Evolutionary conservation across 1,140 invertebrate species (phyloP), one percentile per base, ranked within the genome.

Genomic region (Coenobita brevimanus): DNA sequence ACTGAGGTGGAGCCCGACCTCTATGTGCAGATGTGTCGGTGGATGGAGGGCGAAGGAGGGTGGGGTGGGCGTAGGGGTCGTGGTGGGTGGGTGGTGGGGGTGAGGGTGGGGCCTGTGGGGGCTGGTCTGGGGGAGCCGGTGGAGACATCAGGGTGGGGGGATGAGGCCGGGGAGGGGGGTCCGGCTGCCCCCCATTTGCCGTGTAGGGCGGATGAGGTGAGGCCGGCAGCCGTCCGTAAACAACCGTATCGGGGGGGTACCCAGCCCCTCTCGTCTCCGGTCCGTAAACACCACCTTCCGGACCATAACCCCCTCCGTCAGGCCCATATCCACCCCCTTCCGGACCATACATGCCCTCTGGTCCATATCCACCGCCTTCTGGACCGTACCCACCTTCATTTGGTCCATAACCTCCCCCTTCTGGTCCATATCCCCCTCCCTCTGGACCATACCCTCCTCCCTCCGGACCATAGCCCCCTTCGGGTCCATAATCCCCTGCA

Each of bases 191-290:
- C 46, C 82, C 86, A 57, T 82, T 88, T 27, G 85, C 36, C 21
- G 73, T 75, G 64, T 85, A 86, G 3, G 71, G 88, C 38, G 57
- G 82, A 15, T 85, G 85, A 17, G 91, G 82, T 10, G 90, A 73
- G 17, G 50, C 69, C 33, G 87, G 85, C 38, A 84, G 85, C 43
- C 79, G 67, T 27, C 90, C 91, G 57, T 91, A 90, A 88, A 91
- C 89, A 60, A 90, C 90, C 46, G 87, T 88, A 30, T 81, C 79
- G 6, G 75, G 71, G 69, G 80, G 30, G 75, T 89, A 85, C 36
- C 78, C 81, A 38, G 67, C 60, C 21, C 62, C 88, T 38, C 71
- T 71, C 30, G 69, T 79, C 41, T 79, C 75, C 71, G 33, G 80
- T 4, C 79, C 82, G 62, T 84, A 88, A 8, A 73, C 78, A 21